phyloP scores from a whole-genome alignment of 2,797 vertebrate genomes.

The Coranthus polyacanthus region DNA sequence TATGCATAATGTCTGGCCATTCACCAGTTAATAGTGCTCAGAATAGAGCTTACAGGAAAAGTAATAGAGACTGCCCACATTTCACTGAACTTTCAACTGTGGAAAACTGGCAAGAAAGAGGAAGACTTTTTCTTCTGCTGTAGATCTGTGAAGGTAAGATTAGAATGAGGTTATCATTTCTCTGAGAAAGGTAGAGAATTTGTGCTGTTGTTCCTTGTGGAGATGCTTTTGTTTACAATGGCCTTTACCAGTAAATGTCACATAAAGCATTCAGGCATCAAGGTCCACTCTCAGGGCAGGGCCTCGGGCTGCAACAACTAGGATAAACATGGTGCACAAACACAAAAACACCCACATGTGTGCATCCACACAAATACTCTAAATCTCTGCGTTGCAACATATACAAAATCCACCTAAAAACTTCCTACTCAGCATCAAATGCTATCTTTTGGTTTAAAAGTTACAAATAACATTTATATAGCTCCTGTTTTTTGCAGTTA shows the following conservation, averaged over 20 bases:
- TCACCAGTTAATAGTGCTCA: constrained; percentile 41
- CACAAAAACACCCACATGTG: constrained; percentile 6
- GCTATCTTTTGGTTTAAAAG: not conserved
- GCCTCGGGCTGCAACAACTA: constrained; percentile 38
- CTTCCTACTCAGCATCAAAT: not conserved
- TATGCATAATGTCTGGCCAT: constrained; percentile 33
- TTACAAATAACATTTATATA: too few relatives aligned
- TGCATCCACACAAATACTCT: not conserved
- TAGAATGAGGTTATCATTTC: constrained; percentile 35
- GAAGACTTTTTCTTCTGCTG: constrained; percentile 16
- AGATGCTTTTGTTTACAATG: constrained; percentile 75
- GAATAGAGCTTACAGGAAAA: constrained; percentile 41
- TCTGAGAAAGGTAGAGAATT: constrained; percentile 35
- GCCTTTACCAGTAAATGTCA: constrained; percentile 81
- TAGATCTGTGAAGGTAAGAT: constrained; percentile 30
- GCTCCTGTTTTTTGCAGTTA: too few relatives aligned
- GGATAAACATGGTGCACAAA: constrained; percentile 13
- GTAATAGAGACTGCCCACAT: constrained; percentile 19
- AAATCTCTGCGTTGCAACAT: not conserved
- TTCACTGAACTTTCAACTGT: constrained; percentile 12
- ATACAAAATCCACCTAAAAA: constrained; percentile 1
- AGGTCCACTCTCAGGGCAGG: constrained; percentile 57
- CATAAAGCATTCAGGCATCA: constrained; percentile 60
- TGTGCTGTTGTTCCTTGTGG: constrained; percentile 52
- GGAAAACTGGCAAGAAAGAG: constrained; percentile 15